Evolutionary conservation across 2,888 invertebrate species (phyloP), one percentile per base, ranked within the genome.

Genomic region (Geotrupes spiniger): DNA sequence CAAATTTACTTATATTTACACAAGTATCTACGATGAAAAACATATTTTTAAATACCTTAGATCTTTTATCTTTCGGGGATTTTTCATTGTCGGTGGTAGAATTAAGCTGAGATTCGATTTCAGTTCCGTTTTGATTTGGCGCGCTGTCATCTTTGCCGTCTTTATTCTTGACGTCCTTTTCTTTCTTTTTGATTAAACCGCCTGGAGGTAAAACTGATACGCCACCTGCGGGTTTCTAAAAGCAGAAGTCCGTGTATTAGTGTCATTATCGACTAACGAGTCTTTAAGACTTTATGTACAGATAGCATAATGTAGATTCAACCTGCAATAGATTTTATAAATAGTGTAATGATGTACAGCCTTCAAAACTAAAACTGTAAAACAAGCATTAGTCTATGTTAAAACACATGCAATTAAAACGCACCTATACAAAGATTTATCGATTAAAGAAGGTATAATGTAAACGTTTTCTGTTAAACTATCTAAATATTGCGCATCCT

Each of bases 221-320:
- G 5, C 90, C 91, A 37, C 91, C 91, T 25, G 87, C 78, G 16
- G 89, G 89, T 76, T 89, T 89, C 90, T 91, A 78, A 41, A 78
- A 77, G 55, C 60, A 66, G 64, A 67, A 52, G 46, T 28, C 8
- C 33, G 42, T 17, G 4, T 21, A 21, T 21, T 21, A n/a, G 10
- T 8, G 8, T 36, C 8, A 12, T n/a, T 16, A 21, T 21, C 6
- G 6, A 21, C 6, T 6, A 21, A 6, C 6, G 21, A 6, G 21
- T 3, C 21, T 3, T 21, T 21, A 27, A n/a, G 8, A 8, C 8
- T 27, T 27, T 8, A 27, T n/a, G n/a, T 27, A 8, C n/a, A n/a
- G 27, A 31, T 11, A 31, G 9, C 3, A 31, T 31, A 10, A 31
- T 21, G 21, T 21, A 21, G 21, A 21, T 21, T 21, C 21, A 21